Percentiles rank a stretch among this genome's conserved stretches.
Conservation (phyloP, 2,113 vertebrate species). For the Bombycilla garrulus region DNA sequence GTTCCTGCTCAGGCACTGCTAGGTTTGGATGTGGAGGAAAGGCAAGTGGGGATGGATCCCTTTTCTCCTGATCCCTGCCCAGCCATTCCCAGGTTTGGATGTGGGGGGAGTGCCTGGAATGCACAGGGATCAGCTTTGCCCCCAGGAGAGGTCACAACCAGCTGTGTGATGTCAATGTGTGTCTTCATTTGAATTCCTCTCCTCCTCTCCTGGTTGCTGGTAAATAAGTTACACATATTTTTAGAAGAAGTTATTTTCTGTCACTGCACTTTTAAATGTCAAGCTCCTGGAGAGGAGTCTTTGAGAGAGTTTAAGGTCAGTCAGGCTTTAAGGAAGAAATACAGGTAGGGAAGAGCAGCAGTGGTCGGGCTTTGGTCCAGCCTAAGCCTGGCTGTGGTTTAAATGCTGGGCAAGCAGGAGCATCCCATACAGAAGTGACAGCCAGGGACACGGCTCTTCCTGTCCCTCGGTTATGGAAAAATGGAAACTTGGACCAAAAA, state of each 20-base stretch:
- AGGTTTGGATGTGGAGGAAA: no score
- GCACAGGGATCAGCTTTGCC: background rate
- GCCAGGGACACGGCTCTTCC: background rate
- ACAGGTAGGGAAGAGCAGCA: background rate
- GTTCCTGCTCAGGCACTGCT: fast-evolving
- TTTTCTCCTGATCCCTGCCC: background rate
- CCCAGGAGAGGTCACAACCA: background rate
- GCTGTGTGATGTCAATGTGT: background rate
- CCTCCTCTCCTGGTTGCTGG: background rate
- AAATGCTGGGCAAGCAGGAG: background rate
- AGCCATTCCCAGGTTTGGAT: background rate
- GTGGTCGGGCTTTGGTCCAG: background rate
- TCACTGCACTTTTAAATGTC: conserved; percentile 59
- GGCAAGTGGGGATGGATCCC: background rate
- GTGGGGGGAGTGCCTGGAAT: background rate
- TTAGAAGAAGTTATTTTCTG: conserved; percentile 61
- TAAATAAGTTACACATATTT: conserved; percentile 61
- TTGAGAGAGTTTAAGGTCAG: conserved; percentile 46
- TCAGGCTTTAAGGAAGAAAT: conserved; percentile 31
- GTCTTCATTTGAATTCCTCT: conserved; percentile 31
- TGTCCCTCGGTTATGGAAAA: background rate
- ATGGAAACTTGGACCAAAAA: background rate
- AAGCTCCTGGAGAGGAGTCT: conserved; percentile 46
- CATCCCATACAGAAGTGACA: fast-evolving
- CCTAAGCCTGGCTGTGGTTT: background rate